A percentile compares a stretch with the other conserved stretches of the same genome.
Conservation (phyloP, 2,113 vertebrate species). For the Anhinga rufa region DNA sequence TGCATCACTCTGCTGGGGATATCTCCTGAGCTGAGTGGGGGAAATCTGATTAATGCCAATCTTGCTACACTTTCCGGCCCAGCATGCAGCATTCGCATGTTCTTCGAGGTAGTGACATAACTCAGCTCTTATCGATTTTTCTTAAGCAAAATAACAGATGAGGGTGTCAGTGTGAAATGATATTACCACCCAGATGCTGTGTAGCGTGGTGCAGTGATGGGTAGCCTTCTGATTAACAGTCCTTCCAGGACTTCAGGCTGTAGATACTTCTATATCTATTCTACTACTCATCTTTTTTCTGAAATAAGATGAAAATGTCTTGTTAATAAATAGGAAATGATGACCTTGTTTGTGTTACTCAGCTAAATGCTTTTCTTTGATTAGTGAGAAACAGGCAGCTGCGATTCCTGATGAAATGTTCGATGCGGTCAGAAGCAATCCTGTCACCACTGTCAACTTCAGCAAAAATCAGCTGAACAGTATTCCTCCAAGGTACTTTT, state of each 20-base stretch:
- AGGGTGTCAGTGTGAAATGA: not conserved
- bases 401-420: conserved; percentile 84
- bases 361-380: not conserved
- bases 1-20: not conserved
- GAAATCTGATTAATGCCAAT: not conserved
- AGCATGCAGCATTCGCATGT: fast-evolving
- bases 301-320: fast-evolving
- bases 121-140: not conserved
- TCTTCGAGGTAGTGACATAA: not conserved
- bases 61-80: not conserved
- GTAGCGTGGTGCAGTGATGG: not conserved
- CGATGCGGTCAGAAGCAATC: conserved; percentile 66
- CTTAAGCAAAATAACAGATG: not conserved
- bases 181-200: fast-evolving
- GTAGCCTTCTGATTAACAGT: not conserved
- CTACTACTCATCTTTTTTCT: not conserved
- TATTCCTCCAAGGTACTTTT: conserved; percentile 81
- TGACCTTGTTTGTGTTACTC: not conserved
- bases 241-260: not conserved
- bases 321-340: not conserved
- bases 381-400: conserved; percentile 83
- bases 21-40: not conserved
- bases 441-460: conserved; percentile 80
- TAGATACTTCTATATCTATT: not conserved
- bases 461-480: conserved; percentile 88